Base-by-base conservation (phyloP, 2,797 vertebrate genomes). In the Peromyscus eremicus region DNA sequence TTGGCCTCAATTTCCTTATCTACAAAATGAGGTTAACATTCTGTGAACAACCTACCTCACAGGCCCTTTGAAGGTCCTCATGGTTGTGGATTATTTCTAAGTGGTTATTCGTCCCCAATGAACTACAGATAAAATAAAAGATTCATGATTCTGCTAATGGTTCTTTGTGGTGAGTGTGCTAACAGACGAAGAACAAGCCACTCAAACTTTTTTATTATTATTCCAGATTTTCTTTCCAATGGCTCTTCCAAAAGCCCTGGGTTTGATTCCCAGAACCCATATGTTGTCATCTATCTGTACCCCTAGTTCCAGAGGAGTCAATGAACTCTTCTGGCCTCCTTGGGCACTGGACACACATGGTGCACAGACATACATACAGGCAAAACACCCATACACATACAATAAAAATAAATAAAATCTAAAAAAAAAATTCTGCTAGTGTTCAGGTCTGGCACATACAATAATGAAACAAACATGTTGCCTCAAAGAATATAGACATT, bases 1-100 rank as follows among this genome's bases (percentile, higher is more conserved):
- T 96, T 68, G 34, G 89, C 52, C 88, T 96, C 88, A 73, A 92
- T 85, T 91, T 96, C 81, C 94, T 96, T 71, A 92, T 82, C 49
- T 92, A 62, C 76, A 83, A 92, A 94, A 81, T 81, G 81, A 46
- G 37, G 40, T 68, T 83, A 81, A 89, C 2, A 2, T 64, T 76
- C n/a, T 34, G 16, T 60, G 62, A 97, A 79, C 68, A 66, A 94
- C 60, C 64, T 70, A 88, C 49, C 49, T 82, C 80, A 60, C 37
- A 73, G 64, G 37, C n/a, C 40, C 34, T 76, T 85, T 95, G 2
- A 60, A 25, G 43, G 37, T 73, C 75, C 43, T 92, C 27, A 23
- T 19, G 75, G 79, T 25, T 23, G 37, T 37, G 27, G 70, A 32
- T 92, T 34, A 62, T 81, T 94, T 96, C 94, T 95, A 89, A 89